These are phyloP conservation scores for Cistogaster globosa DNA, from an alignment of 2,888 invertebrate species.

Conservation along the genomic window DNA sequence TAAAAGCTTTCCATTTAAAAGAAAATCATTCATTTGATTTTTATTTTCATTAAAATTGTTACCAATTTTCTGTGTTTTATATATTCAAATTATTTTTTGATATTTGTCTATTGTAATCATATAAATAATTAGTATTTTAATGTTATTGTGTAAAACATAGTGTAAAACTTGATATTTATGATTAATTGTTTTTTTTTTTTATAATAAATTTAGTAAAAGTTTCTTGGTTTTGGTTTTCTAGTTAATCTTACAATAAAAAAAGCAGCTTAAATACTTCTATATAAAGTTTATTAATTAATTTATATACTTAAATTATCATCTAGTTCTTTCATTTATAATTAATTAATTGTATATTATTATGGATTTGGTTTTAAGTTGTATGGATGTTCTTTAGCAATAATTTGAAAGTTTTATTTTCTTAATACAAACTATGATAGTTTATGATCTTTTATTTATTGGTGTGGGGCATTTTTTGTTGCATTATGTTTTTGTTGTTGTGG, in stretches of 20 bases:
- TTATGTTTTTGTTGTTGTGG: constrained; percentile 30
- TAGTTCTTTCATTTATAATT: constrained; percentile 58
- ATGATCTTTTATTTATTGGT: background rate
- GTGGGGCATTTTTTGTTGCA: constrained; percentile 65
- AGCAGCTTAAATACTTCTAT: constrained; percentile 70
- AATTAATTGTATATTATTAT: constrained; percentile 40
- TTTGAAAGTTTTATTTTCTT: constrained; percentile 31
- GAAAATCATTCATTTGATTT: constrained; percentile 71
- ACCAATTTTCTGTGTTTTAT: constrained; percentile 71
- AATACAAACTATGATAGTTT: constrained; percentile 56
- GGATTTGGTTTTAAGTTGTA: constrained; percentile 22
- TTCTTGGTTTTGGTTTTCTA: constrained; percentile 42
- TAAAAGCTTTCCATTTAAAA: constrained; percentile 79
- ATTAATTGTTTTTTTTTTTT: constrained; percentile 39
- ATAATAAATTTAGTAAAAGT: constrained; percentile 63
- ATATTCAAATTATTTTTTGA: constrained; percentile 64
- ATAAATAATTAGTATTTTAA: constrained; percentile 46
- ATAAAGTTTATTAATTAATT: constrained; percentile 61
- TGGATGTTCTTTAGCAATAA: constrained; percentile 45
- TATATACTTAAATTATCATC: constrained; percentile 67
- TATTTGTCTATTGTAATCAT: constrained; percentile 71
- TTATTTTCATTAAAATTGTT: constrained; percentile 56
- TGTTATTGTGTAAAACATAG: constrained; percentile 54
- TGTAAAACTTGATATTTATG: constrained; percentile 62
- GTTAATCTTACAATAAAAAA: constrained; percentile 69